phyloP scores from a whole-genome alignment of 2,797 vertebrate species.

The Cuculus canorus region DNA sequence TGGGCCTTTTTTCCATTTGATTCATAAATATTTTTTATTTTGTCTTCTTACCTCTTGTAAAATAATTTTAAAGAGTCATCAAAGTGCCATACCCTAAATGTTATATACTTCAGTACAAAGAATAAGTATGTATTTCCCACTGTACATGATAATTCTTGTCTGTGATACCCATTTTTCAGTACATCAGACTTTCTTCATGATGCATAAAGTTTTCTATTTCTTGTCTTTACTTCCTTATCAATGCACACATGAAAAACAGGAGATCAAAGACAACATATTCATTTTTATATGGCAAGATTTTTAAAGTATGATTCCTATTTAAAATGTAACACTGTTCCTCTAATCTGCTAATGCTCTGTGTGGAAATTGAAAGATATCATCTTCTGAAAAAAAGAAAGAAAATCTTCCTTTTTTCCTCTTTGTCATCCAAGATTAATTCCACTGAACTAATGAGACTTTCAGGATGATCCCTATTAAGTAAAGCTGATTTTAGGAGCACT shows the following conservation, averaged over 20 bases:
- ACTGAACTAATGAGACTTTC: constrained; percentile 56
- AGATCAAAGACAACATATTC: constrained; percentile 1
- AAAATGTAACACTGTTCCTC: neutral
- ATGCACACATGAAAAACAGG: neutral
- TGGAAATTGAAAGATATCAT: constrained; percentile 32
- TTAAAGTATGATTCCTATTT: constrained; percentile 28
- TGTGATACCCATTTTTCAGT: neutral
- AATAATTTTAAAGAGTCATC: neutral
- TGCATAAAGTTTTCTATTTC: neutral
- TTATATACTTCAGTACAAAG: neutral
- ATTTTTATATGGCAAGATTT: neutral
- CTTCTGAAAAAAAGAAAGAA: neutral
- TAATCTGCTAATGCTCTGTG: neutral
- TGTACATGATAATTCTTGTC: neutral
- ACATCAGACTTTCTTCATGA: neutral
- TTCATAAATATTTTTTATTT: neutral
- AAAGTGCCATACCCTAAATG: rapidly evolving
- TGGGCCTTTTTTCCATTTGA: neutral
- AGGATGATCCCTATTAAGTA: constrained; percentile 65
- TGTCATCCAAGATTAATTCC: constrained; percentile 51
- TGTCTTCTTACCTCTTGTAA: neutral
- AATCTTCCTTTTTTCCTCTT: neutral
- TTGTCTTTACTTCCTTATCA: neutral
- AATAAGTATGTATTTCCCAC: neutral
- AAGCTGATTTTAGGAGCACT: constrained; percentile 67